phyloP scores from a whole-genome alignment of 2,113 vertebrate genomes.

The Podilymbus podiceps region DNA sequence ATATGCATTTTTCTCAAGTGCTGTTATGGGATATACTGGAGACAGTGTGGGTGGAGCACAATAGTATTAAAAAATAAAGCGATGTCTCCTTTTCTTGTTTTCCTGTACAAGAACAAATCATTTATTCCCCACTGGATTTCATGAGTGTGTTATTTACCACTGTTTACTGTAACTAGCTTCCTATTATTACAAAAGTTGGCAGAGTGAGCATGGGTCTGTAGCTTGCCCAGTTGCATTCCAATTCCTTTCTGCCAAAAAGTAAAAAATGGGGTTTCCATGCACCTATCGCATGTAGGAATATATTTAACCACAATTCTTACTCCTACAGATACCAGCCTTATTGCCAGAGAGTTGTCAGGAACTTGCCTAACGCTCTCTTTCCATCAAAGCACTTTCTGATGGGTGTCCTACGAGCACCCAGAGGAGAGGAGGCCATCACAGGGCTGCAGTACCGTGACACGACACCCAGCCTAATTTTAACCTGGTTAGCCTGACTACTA shows the following conservation, averaged over 20 bases:
- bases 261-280: slow-evolving; percentile 62
- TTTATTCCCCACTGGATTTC: slow-evolving; percentile 57
- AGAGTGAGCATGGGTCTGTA: slow-evolving; percentile 26
- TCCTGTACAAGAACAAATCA: slow-evolving; percentile 62
- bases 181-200: slow-evolving; percentile 71
- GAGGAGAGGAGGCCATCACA: background rate
- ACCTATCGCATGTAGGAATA: slow-evolving; percentile 48
- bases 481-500: background rate
- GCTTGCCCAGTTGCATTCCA: slow-evolving; percentile 62
- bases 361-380: background rate
- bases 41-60: slow-evolving; percentile 64
- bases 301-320: background rate
- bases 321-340: background rate
- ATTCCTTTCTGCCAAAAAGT: slow-evolving; percentile 56
- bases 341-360: background rate
- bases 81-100: slow-evolving; percentile 51
- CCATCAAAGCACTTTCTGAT: background rate
- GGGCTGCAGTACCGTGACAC: background rate
- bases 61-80: slow-evolving; percentile 42
- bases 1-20: slow-evolving; percentile 39
- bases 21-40: slow-evolving; percentile 53
- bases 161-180: slow-evolving; percentile 70
- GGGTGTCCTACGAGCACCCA: background rate
- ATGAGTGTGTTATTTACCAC: slow-evolving; percentile 66
- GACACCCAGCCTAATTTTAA: background rate